These are phyloP conservation scores for Agraylea sexmaculata DNA, from an alignment of 1,140 invertebrate species.

Conservation along the genomic window DNA sequence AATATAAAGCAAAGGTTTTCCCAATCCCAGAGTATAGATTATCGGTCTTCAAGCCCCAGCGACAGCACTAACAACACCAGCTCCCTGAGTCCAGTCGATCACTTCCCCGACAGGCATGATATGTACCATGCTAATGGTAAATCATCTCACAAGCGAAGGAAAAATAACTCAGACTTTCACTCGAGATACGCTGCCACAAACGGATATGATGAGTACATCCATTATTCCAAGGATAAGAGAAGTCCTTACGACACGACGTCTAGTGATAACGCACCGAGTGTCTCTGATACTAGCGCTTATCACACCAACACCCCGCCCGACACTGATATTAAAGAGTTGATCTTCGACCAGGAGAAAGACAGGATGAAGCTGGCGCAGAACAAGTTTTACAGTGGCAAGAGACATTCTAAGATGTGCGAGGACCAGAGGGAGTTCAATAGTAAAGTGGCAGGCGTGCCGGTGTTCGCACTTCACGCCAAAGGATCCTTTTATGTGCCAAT, in stretches of 20 bases:
- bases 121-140: slow-evolving; percentile 21
- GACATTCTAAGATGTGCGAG: neutral
- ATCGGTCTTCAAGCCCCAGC: slow-evolving; percentile 18
- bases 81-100: slow-evolving; percentile 4
- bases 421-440: neutral
- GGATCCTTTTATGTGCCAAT: slow-evolving; percentile 87
- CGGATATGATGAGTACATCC: slow-evolving; percentile 7
- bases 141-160: slow-evolving; percentile 16
- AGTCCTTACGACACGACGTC: slow-evolving; percentile 15
- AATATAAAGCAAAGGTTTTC: slow-evolving; percentile 82
- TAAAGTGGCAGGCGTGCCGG: slow-evolving; percentile 14
- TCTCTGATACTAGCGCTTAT: slow-evolving; percentile 9
- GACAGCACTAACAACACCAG: slow-evolving; percentile 19
- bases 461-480: slow-evolving; percentile 52
- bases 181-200: slow-evolving; percentile 1
- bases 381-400: neutral
- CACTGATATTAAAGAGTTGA: neutral
- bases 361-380: slow-evolving; percentile 2
- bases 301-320: slow-evolving; percentile 8
- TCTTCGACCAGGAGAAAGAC: neutral
- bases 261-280: slow-evolving; percentile 11
- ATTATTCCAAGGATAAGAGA: slow-evolving; percentile 12
- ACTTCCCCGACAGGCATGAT: slow-evolving; percentile 25
- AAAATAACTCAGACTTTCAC: slow-evolving; percentile 10
- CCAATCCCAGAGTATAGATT: slow-evolving; percentile 26